These are phyloP conservation scores for Marmota flaviventris DNA, from an alignment of 2,113 vertebrate species.

Conservation along the genomic window DNA sequence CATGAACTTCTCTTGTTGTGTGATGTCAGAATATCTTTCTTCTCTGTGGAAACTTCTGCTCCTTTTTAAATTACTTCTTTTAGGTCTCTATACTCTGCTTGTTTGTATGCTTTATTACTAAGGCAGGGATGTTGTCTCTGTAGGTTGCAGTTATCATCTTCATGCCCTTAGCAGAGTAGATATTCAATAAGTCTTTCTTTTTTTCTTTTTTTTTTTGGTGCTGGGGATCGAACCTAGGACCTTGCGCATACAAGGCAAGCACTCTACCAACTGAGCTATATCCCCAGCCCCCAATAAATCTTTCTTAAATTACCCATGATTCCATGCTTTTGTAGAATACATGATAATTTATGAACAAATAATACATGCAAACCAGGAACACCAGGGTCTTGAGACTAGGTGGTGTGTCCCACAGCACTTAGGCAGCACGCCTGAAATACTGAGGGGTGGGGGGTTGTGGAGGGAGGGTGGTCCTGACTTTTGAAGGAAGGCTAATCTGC, in stretches of 20 bases:
- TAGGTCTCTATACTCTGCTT: not conserved
- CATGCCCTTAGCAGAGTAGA: not conserved
- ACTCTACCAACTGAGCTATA: too few species aligned
- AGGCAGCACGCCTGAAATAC: not conserved
- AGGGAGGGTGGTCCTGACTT: not conserved
- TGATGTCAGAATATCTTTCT: not conserved
- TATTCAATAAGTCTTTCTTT: not conserved
- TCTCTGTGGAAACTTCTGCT: not conserved
- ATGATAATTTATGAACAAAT: not conserved
- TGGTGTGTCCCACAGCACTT: accelerated
- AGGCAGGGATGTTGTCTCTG: not conserved
- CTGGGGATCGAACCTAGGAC: too few species aligned
- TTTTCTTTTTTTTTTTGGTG: too few species aligned
- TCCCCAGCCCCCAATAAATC: not conserved
- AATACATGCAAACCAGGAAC: not conserved
- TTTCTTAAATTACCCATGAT: not conserved
- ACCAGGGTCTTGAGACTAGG: not conserved
- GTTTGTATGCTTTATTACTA: not conserved
- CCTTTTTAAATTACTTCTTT: not conserved
- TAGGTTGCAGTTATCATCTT: not conserved
- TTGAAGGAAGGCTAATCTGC: not conserved
- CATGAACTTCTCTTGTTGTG: not conserved
- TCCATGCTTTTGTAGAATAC: not conserved
- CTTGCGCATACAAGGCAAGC: too few species aligned
- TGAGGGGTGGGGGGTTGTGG: too few species aligned